Percentiles rank a stretch among this genome's conserved stretches.
phyloP scores from a whole-genome alignment of 2,888 invertebrate species.

The Julus scandinavius region DNA sequence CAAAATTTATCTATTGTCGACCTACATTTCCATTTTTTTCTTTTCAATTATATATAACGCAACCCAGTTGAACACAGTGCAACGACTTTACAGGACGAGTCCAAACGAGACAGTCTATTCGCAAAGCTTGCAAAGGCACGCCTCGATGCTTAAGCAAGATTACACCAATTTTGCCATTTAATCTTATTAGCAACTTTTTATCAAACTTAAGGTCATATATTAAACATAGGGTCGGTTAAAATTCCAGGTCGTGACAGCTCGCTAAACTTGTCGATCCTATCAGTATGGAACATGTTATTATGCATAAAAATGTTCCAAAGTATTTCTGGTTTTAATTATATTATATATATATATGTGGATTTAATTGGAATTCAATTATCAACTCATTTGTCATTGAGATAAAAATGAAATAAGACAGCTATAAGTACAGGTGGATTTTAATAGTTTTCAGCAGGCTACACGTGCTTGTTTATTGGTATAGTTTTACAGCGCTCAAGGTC shows the following conservation, averaged over 20 bases:
- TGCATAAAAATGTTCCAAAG: too few relatives aligned
- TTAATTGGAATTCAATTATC: too few relatives aligned
- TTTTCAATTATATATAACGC: not conserved
- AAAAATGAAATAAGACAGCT: not conserved
- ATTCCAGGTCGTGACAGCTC: not conserved
- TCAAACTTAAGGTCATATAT: not conserved
- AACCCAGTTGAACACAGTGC: not conserved
- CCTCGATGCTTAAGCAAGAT: not conserved
- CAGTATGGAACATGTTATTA: too few relatives aligned
- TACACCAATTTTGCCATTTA: not conserved
- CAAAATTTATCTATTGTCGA: not conserved
- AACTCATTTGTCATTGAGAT: not conserved
- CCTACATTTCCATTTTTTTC: conserved; percentile 6
- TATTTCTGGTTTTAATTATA: too few relatives aligned
- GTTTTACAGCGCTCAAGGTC: not conserved
- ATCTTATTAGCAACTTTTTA: not conserved
- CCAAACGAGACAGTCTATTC: not conserved
- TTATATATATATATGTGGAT: too few relatives aligned
- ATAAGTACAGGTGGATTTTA: not conserved
- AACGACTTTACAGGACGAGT: not conserved
- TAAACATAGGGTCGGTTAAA: not conserved
- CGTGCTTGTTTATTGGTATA: not conserved
- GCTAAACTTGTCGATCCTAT: too few relatives aligned
- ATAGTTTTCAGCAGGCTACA: not conserved
- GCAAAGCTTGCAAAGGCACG: not conserved